Evolutionary conservation across 2,113 vertebrate species (phyloP).

Genomic region (Paracanthobrama guichenoti): DNA sequence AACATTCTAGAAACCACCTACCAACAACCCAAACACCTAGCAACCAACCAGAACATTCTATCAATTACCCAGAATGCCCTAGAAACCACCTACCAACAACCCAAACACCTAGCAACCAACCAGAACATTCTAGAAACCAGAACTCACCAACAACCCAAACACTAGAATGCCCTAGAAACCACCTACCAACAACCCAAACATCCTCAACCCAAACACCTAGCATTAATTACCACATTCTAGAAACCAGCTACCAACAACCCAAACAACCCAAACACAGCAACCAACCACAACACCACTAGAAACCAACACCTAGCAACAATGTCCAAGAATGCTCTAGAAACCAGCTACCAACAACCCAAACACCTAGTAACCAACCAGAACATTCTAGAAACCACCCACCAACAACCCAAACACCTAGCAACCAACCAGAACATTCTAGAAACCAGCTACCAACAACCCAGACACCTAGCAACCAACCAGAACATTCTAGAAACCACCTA

Average conservation of each 20-base stretch:
- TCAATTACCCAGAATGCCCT: neutral
- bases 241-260: no score
- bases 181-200: no score
- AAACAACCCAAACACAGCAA: no score
- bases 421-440: neutral
- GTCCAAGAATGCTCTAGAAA: neutral
- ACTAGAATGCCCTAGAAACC: neutral
- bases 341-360: no score
- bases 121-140: neutral
- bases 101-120: neutral
- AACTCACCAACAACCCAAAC: neutral
- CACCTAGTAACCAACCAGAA: no score
- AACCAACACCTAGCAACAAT: no score
- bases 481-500: neutral
- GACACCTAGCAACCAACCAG: neutral
- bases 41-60: neutral
- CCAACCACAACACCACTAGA: no score
- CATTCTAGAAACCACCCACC: neutral
- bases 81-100: no score
- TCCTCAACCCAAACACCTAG: neutral
- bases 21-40: neutral
- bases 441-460: neutral
- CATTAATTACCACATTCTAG: no score
- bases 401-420: neutral
- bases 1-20: neutral